These are phyloP conservation scores for Brachypodius melanocephalos DNA, from an alignment of 2,113 vertebrate genomes.

Conservation along the genomic window DNA sequence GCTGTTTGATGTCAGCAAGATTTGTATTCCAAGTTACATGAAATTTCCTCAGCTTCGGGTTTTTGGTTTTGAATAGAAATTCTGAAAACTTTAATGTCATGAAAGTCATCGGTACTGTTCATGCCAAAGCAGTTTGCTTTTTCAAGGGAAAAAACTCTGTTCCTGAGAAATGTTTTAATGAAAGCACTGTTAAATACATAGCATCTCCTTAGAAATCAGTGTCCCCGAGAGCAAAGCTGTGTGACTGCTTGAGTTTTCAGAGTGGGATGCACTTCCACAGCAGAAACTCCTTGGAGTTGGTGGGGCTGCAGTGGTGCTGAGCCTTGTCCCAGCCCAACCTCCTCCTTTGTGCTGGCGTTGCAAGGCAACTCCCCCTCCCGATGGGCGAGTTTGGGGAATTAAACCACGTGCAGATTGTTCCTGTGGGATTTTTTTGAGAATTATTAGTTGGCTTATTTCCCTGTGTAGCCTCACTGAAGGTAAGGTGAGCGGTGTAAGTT, in stretches of 20 bases:
- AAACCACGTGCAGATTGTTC: neutral
- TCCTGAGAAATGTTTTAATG: neutral
- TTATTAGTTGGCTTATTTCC: neutral
- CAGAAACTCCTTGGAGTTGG: neutral
- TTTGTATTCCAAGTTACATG: neutral
- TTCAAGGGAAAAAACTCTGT: neutral
- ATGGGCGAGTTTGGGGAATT: neutral
- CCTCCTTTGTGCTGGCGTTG: neutral
- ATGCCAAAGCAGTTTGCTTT: neutral
- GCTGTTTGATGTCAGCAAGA: constrained; percentile 13
- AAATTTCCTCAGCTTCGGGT: neutral
- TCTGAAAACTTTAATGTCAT: neutral
- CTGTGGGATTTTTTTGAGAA: neutral
- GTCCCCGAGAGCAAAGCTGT: neutral
- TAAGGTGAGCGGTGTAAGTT: neutral
- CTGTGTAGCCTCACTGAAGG: neutral
- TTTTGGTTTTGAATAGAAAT: neutral
- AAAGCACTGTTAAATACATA: neutral
- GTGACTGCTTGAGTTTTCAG: neutral
- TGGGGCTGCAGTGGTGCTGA: neutral
- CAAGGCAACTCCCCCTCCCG: neutral
- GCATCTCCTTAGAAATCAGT: neutral
- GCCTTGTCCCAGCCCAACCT: neutral
- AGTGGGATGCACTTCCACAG: neutral
- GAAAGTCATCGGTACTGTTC: neutral